Evolutionary conservation across 1,140 invertebrate species (phyloP).

Genomic region (Nasonia longicornis): DNA sequence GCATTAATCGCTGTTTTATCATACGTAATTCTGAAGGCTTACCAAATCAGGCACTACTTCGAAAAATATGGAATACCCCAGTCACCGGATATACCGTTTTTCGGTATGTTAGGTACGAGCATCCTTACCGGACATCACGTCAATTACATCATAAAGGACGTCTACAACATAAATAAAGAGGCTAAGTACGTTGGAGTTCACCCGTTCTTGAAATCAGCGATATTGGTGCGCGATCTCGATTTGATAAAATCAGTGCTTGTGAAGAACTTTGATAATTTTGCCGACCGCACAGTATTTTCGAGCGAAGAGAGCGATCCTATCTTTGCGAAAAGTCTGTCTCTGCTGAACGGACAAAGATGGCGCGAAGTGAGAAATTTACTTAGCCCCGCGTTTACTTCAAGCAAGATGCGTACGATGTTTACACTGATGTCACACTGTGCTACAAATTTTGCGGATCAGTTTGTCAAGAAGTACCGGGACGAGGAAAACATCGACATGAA

Average conservation of each 20-base stretch:
- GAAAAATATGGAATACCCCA: background rate
- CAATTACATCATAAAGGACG: background rate
- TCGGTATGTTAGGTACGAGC: background rate
- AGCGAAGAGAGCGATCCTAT: slow-evolving; percentile 57
- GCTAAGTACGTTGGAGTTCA: slow-evolving; percentile 52
- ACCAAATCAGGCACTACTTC: background rate
- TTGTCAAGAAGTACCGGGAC: slow-evolving; percentile 47
- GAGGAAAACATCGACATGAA: slow-evolving; percentile 50
- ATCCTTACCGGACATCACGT: background rate
- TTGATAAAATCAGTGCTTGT: slow-evolving; percentile 64
- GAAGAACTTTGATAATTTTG: slow-evolving; percentile 66
- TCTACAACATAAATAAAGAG: slow-evolving; percentile 43
- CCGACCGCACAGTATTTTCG: slow-evolving; percentile 58
- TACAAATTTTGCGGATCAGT: slow-evolving; percentile 53
- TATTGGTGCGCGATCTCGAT: slow-evolving; percentile 63
- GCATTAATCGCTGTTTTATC: too few relatives aligned
- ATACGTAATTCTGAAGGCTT: too few relatives aligned
- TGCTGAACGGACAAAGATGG: slow-evolving; percentile 60
- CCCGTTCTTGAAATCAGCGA: slow-evolving; percentile 48
- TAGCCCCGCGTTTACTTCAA: slow-evolving; percentile 63
- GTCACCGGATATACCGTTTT: background rate
- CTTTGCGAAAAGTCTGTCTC: slow-evolving; percentile 56
- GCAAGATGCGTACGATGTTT: slow-evolving; percentile 62
- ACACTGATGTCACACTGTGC: slow-evolving; percentile 54
- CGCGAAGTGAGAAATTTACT: slow-evolving; percentile 59